A percentile compares a stretch with the other conserved stretches of the same genome.
phyloP scores from a whole-genome alignment of 2,797 vertebrate species.

The Pteronotus mesoamericanus region DNA sequence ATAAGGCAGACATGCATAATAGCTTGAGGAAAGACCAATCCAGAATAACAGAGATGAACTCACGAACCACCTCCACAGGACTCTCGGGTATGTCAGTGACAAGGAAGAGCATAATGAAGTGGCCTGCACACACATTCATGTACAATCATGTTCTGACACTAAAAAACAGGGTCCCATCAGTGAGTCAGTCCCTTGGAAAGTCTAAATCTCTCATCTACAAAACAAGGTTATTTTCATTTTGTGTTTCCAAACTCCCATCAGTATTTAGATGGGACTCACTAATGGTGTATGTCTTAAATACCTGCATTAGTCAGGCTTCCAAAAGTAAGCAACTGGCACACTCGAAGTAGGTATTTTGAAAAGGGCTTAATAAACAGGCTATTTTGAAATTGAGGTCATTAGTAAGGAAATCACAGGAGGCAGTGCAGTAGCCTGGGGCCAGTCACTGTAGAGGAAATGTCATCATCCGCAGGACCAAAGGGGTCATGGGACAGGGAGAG shows the following conservation, averaged over 20 bases:
- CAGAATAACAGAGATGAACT: background rate
- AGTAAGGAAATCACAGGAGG: background rate
- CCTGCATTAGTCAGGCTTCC: background rate
- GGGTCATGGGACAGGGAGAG: too few species aligned
- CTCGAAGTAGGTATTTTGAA: background rate
- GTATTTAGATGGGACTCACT: background rate
- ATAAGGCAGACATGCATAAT: background rate
- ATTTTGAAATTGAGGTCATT: background rate
- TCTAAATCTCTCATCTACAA: background rate
- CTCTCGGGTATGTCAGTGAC: background rate
- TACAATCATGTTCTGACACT: background rate
- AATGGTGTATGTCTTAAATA: background rate
- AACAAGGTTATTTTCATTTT: background rate
- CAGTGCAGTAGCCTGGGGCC: rapidly evolving
- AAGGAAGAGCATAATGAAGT: background rate
- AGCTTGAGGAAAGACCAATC: background rate
- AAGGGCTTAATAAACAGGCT: background rate
- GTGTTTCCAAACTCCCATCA: background rate
- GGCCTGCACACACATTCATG: background rate
- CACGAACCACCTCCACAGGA: background rate
- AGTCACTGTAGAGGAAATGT: background rate
- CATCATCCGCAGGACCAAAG: background rate
- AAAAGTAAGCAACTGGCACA: background rate
- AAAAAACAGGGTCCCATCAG: background rate
- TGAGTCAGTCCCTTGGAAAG: background rate